Conservation (phyloP, 2,888 invertebrate genomes). For the Lasioglossum pauxillum region DNA sequence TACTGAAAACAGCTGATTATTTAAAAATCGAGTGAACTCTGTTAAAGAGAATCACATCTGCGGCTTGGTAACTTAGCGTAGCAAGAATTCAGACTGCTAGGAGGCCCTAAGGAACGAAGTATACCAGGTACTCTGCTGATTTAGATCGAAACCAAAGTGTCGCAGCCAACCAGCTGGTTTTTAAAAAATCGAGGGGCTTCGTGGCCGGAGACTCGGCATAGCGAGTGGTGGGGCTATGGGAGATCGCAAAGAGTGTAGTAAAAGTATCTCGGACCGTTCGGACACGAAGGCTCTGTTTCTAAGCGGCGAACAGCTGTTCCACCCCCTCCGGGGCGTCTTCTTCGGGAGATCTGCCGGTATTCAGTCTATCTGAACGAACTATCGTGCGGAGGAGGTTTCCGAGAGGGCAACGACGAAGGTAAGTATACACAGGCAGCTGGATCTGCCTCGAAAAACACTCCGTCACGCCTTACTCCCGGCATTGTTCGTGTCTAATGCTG, state of each 20-base stretch:
- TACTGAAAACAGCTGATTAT: no score
- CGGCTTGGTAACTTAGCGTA: neutral
- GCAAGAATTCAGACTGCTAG: neutral
- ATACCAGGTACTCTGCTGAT: neutral
- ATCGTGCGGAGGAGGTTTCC: conserved; percentile 71
- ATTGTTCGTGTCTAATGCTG: conserved; percentile 61
- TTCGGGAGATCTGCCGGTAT: conserved; percentile 67
- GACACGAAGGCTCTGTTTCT: conserved; percentile 49
- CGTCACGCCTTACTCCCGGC: conserved; percentile 68
- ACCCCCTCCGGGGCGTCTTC: conserved; percentile 68
- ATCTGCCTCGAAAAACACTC: conserved; percentile 62
- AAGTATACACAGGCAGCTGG: conserved; percentile 67
- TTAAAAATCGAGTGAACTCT: no score
- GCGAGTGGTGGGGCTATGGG: neutral
- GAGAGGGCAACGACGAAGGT: conserved; percentile 62
- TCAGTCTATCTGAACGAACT: conserved; percentile 70
- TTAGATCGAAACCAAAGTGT: neutral
- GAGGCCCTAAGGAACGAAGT: neutral
- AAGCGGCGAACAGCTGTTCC: conserved; percentile 71
- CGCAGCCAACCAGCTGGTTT: neutral
- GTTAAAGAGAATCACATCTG: neutral
- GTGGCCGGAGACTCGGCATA: neutral
- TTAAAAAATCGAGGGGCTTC: neutral
- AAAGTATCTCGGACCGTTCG: conserved; percentile 26
- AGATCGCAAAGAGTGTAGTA: conserved; percentile 11